Evolutionary conservation across 2,113 vertebrate genomes (phyloP).

Genomic region (Alexandromys fortis): DNA sequence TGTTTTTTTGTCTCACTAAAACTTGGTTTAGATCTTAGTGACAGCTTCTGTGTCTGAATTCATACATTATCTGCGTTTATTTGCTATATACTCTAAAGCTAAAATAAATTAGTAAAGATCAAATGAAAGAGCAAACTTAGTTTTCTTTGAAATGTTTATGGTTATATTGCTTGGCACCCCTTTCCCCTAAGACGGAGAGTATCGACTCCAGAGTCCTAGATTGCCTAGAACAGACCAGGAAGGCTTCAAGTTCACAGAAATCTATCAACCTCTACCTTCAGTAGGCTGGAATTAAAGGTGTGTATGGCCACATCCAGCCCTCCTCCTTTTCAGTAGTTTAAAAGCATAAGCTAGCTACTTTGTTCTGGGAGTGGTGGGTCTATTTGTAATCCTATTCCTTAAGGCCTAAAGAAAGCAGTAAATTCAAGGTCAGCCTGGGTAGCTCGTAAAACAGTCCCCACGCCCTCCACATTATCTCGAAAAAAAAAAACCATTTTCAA

Average conservation of each 20-base stretch:
- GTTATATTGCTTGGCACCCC: not conserved
- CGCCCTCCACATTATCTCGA: not conserved
- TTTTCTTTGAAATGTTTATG: conserved; percentile 13
- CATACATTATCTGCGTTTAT: not conserved
- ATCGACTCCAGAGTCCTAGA: not conserved
- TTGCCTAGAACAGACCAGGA: not conserved
- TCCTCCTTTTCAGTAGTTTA: not conserved
- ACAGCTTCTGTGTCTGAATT: not conserved
- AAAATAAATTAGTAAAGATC: conserved; percentile 40
- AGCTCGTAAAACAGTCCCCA: not conserved
- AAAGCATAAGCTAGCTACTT: not conserved
- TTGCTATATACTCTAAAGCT: not conserved
- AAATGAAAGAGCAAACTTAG: conserved; percentile 31
- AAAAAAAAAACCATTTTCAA: not conserved
- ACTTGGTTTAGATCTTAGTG: not conserved
- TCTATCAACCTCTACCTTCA: not conserved
- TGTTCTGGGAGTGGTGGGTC: not conserved
- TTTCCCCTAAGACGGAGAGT: not conserved
- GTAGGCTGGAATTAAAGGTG: not conserved
- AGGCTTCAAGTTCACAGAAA: not conserved
- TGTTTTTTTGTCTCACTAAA: conserved; percentile 39
- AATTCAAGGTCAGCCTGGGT: not conserved
- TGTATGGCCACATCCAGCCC: not conserved
- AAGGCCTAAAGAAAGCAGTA: not conserved
- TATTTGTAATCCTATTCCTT: not conserved